Base-by-base conservation (phyloP, 2,888 invertebrate genomes). In the Papilio protenor region DNA sequence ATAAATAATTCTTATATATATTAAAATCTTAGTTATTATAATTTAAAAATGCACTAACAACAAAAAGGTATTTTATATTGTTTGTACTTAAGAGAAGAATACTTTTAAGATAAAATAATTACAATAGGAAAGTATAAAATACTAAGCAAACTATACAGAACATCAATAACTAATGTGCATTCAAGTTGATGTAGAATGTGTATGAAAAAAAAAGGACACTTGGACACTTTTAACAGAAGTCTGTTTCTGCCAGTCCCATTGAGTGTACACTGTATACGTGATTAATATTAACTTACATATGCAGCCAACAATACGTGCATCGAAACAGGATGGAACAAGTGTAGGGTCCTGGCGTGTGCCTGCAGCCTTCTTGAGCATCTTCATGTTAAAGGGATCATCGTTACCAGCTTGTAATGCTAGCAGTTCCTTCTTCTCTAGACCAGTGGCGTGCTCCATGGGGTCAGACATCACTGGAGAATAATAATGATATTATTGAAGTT, bases 271-370 rank as follows among this genome's bases (percentile, higher is more conserved):
- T 40, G 14, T 66, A 8, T 14, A 52, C 12, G 18, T 49, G 14
- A 49, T 33, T 73, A 70, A 77, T 77, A 77, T 45, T 77, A 40
- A 94, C 96, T 94, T 87, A 96, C 99, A 99, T 91, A 99, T 96
- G 93, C 99, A 99, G 80, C 99, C 99, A 83, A 99, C 96, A 83
- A 99, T 96, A 86, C 99, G 97, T 78, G 97, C 97, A 76, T 98
- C 97, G 84, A 97, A 98, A 86, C 97, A 97, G 75, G 99, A 99
- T 80, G 98, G 98, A 85, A 99, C 97, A 83, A 98, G 93, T 83
- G 98, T 99, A 78, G 99, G 99, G 83, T 95, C 95, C 49, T 97
- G 97, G 87, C 97, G 97, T 79, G 99, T 98, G 84, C 99, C 97
- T 3, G 96, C 95, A 0, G 97, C 96, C 83, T 98, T 96, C 92